Conservation (phyloP, 1,140 invertebrate species). For the Lamellibrachia luymesi region DNA sequence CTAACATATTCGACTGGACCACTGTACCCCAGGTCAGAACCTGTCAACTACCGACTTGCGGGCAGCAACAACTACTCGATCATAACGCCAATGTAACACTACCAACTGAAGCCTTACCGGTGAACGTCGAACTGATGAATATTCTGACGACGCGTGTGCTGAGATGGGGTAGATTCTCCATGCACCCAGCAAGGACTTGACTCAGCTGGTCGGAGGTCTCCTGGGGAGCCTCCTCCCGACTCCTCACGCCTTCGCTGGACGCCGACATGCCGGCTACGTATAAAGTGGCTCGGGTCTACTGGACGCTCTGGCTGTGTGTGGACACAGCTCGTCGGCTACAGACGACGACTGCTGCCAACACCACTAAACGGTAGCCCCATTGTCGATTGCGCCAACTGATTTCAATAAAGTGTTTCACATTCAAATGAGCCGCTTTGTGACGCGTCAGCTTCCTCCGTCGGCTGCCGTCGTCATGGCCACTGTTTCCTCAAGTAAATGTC, state of each 20-base stretch:
- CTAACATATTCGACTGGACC: background rate
- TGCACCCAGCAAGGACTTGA: conserved; percentile 76
- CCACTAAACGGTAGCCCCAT: background rate
- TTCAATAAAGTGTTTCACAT: background rate
- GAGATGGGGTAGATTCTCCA: conserved; percentile 86
- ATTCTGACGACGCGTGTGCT: conserved; percentile 98
- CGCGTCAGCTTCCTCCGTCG: too few relatives aligned
- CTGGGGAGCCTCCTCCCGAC: background rate
- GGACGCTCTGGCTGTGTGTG: background rate
- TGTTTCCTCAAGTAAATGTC: too few relatives aligned
- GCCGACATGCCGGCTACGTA: background rate
- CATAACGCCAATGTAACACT: background rate
- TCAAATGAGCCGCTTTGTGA: background rate
- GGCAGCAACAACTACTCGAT: too few relatives aligned
- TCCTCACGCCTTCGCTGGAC: conserved; percentile 16
- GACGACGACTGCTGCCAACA: background rate
- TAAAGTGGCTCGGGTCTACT: background rate
- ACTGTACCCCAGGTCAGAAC: too few relatives aligned
- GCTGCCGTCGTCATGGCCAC: too few relatives aligned
- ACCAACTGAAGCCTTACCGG: conserved; percentile 67
- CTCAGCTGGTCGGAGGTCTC: conserved; percentile 17
- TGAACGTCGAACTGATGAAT: conserved; percentile 98
- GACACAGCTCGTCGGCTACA: background rate
- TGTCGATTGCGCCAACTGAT: background rate
- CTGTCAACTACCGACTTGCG: too few relatives aligned